phyloP scores from a whole-genome alignment of 2,797 vertebrate genomes.

The Hoplostethus mediterraneus region DNA sequence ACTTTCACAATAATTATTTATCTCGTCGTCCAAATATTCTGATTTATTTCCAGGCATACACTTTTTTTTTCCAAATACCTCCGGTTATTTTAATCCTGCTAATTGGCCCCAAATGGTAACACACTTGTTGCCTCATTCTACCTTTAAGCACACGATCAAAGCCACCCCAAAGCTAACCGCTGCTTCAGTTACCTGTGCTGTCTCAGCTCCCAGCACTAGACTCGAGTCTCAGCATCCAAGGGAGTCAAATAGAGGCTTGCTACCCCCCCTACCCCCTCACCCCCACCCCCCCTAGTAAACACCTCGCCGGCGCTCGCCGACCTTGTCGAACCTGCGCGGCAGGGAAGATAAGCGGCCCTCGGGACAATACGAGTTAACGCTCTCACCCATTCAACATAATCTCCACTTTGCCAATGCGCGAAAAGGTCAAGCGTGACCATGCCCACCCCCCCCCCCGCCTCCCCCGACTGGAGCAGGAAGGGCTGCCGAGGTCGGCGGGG shows the following conservation, averaged over 20 bases:
- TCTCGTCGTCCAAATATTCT: slow-evolving; percentile 20
- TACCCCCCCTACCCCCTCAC: background rate
- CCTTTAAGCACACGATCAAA: slow-evolving; percentile 63
- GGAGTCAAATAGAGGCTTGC: slow-evolving; percentile 39
- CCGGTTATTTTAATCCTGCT: slow-evolving; percentile 39
- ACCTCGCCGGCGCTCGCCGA: slow-evolving; percentile 56
- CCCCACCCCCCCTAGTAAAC: slow-evolving; percentile 59
- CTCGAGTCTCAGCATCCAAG: slow-evolving; percentile 45
- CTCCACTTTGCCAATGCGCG: slow-evolving; percentile 54
- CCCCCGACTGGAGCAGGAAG: slow-evolving; percentile 16
- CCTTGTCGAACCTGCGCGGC: slow-evolving; percentile 75
- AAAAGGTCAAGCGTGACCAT: slow-evolving; percentile 77
- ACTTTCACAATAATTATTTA: no score
- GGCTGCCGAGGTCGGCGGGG: slow-evolving; percentile 39
- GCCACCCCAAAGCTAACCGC: slow-evolving; percentile 27
- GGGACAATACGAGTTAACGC: slow-evolving; percentile 67
- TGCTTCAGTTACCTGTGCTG: slow-evolving; percentile 25
- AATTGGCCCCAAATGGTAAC: slow-evolving; percentile 60
- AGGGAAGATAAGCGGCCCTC: slow-evolving; percentile 78
- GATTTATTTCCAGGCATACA: slow-evolving; percentile 31
- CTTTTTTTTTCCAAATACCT: slow-evolving; percentile 28
- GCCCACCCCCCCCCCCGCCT: slow-evolving; percentile 22
- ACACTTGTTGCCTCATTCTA: slow-evolving; percentile 27
- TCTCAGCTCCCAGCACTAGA: slow-evolving; percentile 27
- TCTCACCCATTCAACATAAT: slow-evolving; percentile 70